Evolutionary conservation across 2,888 invertebrate species (phyloP).

Genomic region (Heliconius cydno): DNA sequence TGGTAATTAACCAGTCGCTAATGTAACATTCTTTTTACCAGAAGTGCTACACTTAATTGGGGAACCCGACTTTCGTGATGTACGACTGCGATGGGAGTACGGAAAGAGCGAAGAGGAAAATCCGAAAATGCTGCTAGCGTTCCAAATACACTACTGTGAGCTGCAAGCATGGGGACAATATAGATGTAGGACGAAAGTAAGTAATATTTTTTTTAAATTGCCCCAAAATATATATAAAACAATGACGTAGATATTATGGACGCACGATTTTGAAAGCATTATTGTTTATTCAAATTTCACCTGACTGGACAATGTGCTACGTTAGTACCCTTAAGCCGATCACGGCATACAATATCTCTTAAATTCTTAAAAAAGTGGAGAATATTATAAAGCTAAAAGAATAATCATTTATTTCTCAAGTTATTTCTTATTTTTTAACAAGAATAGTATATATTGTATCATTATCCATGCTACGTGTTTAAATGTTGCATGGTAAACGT

Average conservation of each 20-base stretch:
- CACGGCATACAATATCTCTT: neutral
- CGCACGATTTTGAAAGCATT: too few species aligned
- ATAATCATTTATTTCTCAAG: neutral
- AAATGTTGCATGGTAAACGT: conserved; percentile 24
- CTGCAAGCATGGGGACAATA: conserved; percentile 91
- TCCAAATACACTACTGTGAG: conserved; percentile 90
- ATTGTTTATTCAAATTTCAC: neutral
- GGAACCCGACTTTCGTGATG: conserved; percentile 86
- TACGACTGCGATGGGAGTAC: conserved; percentile 86
- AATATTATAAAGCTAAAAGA: neutral
- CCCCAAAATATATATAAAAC: too few species aligned
- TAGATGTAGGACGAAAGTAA: conserved; percentile 87
- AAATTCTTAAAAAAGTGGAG: neutral
- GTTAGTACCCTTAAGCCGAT: neutral
- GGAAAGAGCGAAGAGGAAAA: conserved; percentile 68
- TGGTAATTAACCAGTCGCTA: neutral
- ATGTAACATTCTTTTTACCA: conserved; percentile 59
- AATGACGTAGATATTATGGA: too few species aligned
- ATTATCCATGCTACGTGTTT: neutral
- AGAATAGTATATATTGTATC: neutral
- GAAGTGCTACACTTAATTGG: conserved; percentile 85
- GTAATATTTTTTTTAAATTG: neutral
- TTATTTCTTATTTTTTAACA: neutral
- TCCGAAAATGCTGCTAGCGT: conserved; percentile 80
- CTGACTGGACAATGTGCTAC: neutral